phyloP scores from a whole-genome alignment of 1,140 invertebrate genomes.

The Geopemphigus sp. region DNA sequence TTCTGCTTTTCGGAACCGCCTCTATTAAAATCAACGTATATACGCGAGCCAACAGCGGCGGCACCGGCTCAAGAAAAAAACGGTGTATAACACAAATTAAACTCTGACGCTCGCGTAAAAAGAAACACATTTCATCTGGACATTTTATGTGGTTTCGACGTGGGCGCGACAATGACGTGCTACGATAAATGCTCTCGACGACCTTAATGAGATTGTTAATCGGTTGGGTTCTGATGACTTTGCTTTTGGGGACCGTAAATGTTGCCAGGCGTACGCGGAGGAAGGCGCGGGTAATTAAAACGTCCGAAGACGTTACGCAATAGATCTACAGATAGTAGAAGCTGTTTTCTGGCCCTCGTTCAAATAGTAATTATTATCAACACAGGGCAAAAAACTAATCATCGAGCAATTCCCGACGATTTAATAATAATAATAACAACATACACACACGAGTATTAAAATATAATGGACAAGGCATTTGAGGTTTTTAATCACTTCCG shows the following conservation, averaged over 20 bases:
- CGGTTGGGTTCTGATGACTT: constrained; percentile 1
- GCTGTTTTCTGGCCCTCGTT: constrained; percentile 21
- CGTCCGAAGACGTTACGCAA: constrained; percentile 41
- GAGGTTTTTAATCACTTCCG: constrained; percentile 41
- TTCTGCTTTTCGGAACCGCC: no score
- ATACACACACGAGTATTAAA: no score
- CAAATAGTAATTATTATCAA: constrained; percentile 42
- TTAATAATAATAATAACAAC: constrained; percentile 17
- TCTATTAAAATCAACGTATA: no score
- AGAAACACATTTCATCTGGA: neutral
- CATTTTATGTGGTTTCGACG: constrained; percentile 1
- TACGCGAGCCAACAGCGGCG: no score
- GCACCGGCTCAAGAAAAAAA: no score
- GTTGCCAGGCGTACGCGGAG: neutral
- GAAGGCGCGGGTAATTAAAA: constrained; percentile 33
- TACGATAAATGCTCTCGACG: neutral
- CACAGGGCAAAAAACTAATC: constrained; percentile 19
- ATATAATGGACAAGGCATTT: neutral
- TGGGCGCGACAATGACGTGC: constrained; percentile 19
- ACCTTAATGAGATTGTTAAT: constrained; percentile 35
- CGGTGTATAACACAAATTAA: no score
- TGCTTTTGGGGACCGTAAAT: constrained; percentile 4
- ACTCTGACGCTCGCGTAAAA: neutral
- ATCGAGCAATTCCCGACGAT: constrained; percentile 9
- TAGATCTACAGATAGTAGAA: constrained; percentile 31